These are phyloP conservation scores for Cotesia typhae DNA, from an alignment of 1,140 invertebrate species.

Conservation along the genomic window DNA sequence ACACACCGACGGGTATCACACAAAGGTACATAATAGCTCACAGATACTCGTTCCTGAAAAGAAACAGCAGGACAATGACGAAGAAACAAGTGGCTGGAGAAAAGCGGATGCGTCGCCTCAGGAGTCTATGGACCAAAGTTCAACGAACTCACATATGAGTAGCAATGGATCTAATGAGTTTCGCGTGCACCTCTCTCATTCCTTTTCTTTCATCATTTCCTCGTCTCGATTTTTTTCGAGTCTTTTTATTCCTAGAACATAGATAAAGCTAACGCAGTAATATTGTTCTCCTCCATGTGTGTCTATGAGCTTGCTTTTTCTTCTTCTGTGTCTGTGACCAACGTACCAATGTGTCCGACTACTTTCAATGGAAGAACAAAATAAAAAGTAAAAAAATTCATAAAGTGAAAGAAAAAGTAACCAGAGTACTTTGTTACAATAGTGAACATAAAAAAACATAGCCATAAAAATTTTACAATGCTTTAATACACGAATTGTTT, in stretches of 20 bases:
- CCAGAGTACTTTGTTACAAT: too few species aligned
- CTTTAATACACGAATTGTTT: background rate
- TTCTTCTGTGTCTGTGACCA: too few species aligned
- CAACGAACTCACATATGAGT: constrained; percentile 35
- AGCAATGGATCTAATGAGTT: constrained; percentile 40
- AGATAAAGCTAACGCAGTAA: background rate
- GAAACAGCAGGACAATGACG: constrained; percentile 34
- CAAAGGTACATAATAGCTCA: too few species aligned
- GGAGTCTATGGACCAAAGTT: constrained; percentile 35
- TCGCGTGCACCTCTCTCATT: constrained; percentile 11
- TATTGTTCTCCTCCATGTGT: background rate
- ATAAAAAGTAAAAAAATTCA: background rate
- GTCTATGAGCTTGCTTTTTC: too few species aligned
- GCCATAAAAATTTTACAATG: constrained; percentile 6
- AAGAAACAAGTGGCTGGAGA: constrained; percentile 31
- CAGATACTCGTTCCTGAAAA: background rate
- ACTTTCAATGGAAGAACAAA: constrained; percentile 11
- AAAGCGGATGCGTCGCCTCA: constrained; percentile 12
- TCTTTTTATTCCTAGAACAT: constrained; percentile 16
- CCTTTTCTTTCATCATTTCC: constrained; percentile 31
- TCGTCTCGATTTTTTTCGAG: background rate
- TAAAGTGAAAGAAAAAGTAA: background rate
- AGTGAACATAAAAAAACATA: background rate
- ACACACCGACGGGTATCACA: too few species aligned
- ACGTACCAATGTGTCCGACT: too few species aligned